Base-by-base conservation (phyloP, 1,140 invertebrate species). In the Drosophila nannoptera region DNA sequence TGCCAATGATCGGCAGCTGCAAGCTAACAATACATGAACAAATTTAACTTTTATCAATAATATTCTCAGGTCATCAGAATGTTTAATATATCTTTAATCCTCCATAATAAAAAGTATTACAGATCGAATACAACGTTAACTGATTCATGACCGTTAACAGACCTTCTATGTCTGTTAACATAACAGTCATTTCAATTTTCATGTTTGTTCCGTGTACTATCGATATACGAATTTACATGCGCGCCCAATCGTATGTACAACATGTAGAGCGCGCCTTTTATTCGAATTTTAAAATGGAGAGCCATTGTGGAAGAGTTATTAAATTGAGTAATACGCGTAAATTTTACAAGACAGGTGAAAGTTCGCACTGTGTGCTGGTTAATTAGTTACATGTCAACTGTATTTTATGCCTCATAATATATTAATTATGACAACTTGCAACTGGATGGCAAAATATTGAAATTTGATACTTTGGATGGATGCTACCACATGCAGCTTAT, bases 401-500 rank as follows among this genome's bases (percentile, higher is more conserved):
- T 48, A 33, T 43, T 5, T 32, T 40, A 50, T 7, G 40, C 7
- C 33, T 45, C 52, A 75, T 75, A 72, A 78, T 75, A 83, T 73
- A 83, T 82, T 78, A 78, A 82, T 82, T 82, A 82, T 83, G 78
- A 78, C 72, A 83, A 69, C 67, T 69, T 55, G 46, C 62, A 49
- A 46, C 48, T 54, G 38, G 12, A 29, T 53, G 7, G 54, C 29
- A 60, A 54, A 73, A 46, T 54, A 9, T 38, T 65, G 78, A 66
- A 78, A 82, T 60, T 58, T 63, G 71, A 82, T 83, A 82, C 55
- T 46, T 43, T 31, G 11, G 8, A 5, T 29, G 59, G 6, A 31
- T 40, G 78, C 78, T 76, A 73, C 81, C 76, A 73, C 82, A 87
- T 87, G 81, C 29, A 77, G 77, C 52, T 87, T 86, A 74, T 70